Base-by-base conservation (phyloP, 2,888 invertebrate genomes). In the Hymenopus coronatus region DNA sequence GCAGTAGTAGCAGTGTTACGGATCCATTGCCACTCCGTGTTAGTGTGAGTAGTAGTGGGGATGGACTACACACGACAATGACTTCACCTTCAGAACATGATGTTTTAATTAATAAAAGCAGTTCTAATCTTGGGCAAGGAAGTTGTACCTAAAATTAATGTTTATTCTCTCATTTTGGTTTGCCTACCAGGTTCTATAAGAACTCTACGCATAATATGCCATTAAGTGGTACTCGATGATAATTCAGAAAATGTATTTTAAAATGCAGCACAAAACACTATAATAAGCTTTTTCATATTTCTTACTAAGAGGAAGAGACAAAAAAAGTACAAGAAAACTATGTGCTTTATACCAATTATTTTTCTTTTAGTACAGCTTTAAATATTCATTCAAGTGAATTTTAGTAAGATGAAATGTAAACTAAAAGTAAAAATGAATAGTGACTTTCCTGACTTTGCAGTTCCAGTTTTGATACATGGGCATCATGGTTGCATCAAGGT, bases 61-160 rank as follows among this genome's bases (percentile, higher is more conserved):
- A 89, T 86, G 89, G 82, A 30, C 83, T 89, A 28, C 89, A 89
- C n/a, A 86, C 87, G 15, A 82, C 88, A 28, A 93, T 95, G 7
- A 94, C 94, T 70, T 95, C 95, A 88, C 94, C 94, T 2, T 94
- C 94, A 54, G 95, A 96, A 91, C 93, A 95, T 89, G 95, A 96
- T 92, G 94, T 94, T 83, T 93, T 96, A 89, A 95, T 95, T 70
- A 84, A 87, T 14, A 81, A 84, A 85, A 88, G 84, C 28, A 83
- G 70, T 33, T 87, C 87, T 82, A 87, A 82, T n/a, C 27, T 82
- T 82, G 87, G 33, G 40, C 87, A 87, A 82, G 33, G 82, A 30
- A n/a, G n/a, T 12, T 20, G 54, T 70, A 70, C 54, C 25, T 70
- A 70, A 70, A 20, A 70, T 15, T 20, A 70, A 70, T 70, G 54